Evolutionary conservation across 2,797 vertebrate genomes (phyloP), one percentile per base, ranked within the genome.

Genomic region (Spondyliosoma cantharus): DNA sequence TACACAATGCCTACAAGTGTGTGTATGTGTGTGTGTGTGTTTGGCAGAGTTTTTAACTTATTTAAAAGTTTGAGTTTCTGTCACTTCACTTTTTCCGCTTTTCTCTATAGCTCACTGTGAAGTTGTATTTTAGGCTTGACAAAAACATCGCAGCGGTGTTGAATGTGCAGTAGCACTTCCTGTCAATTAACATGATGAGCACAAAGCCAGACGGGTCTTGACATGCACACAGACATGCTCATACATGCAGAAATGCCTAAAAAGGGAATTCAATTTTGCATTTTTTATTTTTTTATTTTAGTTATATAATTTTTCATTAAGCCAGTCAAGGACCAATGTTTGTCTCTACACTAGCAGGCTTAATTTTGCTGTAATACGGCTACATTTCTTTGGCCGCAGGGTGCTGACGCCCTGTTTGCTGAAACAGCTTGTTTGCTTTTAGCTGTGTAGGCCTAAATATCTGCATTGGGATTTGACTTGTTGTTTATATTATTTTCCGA

Each of bases 371-470:
- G 37, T 84, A 86, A 89, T 82, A 78, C 65, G 72, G 69, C 86
- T 85, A 27, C 64, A 84, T 87, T 76, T 84, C 49, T 87, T 22
- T 81, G 67, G 83, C 87, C 82, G 75, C 78, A 57, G 81, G 86
- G 79, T 69, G 79, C 82, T 54, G 42, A 78, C 89, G 83, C 74
- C 79, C 66, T 85, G 81, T 87, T 87, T 90, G 92, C 91, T 92
- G 90, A 93, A 91, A 58, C 83, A 58, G 91, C 89, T 86, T 83
- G 67, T 92, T 90, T 90, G 84, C 67, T 88, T 91, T 90, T 84
- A 91, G 90, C 92, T 89, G 87, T 87, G 89, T 83, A 75, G 74
- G 87, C 78, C 84, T 89, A 86, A 92, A 92, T 90, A 85, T 90
- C 83, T 87, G 86, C 86, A 68, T 83, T 86, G 90, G 92, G 88